Percentiles rank a stretch among this genome's conserved stretches.
These are phyloP conservation scores for Enteromius treurensis DNA, from an alignment of 2,797 vertebrate species.

Conservation along the genomic window DNA sequence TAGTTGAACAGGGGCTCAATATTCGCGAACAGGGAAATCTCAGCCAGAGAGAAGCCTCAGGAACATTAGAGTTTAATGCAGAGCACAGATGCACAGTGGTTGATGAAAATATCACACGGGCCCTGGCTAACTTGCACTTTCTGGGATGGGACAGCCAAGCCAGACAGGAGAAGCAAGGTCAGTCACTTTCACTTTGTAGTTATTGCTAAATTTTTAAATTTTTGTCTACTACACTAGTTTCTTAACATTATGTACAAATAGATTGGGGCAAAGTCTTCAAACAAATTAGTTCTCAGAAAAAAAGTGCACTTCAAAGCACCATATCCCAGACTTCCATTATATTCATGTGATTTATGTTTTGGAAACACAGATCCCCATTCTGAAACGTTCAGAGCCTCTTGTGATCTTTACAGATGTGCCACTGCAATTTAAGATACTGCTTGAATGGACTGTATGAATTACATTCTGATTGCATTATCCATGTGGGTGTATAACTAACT, in stretches of 20 bases:
- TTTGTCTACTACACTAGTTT: not conserved
- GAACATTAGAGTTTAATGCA: conserved; percentile 16
- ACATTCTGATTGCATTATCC: not conserved
- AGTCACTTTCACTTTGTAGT: conserved; percentile 28
- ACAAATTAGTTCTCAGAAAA: not conserved
- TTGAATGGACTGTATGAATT: conserved; percentile 1
- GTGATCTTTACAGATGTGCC: conserved; percentile 1
- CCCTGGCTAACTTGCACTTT: conserved; percentile 80
- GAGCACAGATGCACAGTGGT: not conserved
- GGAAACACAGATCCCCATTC: not conserved
- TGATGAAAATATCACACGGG: conserved; percentile 76
- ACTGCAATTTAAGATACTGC: conserved; percentile 1
- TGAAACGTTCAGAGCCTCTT: not conserved
- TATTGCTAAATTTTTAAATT: not conserved
- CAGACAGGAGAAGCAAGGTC: conserved; percentile 68
- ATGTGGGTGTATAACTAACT: not conserved
- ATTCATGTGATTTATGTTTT: conserved; percentile 38
- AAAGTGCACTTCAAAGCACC: not conserved
- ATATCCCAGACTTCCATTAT: not conserved
- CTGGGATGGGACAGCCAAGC: conserved; percentile 76
- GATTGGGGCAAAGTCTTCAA: conserved; percentile 11
- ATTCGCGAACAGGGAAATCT: not conserved
- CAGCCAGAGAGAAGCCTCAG: conserved; percentile 18
- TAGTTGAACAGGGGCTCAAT: conserved; percentile 9
- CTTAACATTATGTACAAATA: not conserved